These are phyloP conservation scores for Zaprionus bogoriensis DNA, from an alignment of 2,888 invertebrate genomes.

Conservation along the genomic window DNA sequence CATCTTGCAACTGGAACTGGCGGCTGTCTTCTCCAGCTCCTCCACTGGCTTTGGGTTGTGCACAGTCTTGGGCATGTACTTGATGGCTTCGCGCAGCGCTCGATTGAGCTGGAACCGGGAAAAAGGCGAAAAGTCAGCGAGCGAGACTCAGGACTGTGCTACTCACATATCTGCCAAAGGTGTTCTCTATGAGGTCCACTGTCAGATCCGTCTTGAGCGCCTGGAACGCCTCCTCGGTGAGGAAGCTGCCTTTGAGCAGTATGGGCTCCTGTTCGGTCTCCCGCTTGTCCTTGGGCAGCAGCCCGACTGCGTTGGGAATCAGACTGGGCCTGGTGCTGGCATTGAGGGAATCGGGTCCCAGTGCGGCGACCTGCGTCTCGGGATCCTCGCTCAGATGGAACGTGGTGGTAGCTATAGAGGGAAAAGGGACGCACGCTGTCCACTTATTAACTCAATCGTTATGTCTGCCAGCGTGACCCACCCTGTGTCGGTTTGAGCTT, in stretches of 20 bases:
- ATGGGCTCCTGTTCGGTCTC: constrained; percentile 80
- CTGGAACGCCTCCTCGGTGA: constrained; percentile 81
- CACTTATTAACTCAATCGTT: not conserved
- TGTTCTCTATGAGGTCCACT: constrained; percentile 81
- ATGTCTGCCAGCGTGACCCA: constrained; percentile 19
- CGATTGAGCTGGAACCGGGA: constrained; percentile 73
- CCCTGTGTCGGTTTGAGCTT: constrained; percentile 77
- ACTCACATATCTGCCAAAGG: constrained; percentile 81
- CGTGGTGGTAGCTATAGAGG: constrained; percentile 43
- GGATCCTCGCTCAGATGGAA: constrained; percentile 85
- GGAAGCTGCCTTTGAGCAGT: constrained; percentile 81
- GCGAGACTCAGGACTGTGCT: too few relatives aligned
- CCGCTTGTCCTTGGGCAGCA: constrained; percentile 75
- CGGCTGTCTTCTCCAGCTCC: constrained; percentile 59
- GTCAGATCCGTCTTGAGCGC: constrained; percentile 80
- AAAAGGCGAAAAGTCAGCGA: not conserved
- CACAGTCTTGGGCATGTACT: constrained; percentile 69
- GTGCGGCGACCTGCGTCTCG: constrained; percentile 88
- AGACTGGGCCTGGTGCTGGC: constrained; percentile 87
- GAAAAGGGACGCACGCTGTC: not conserved
- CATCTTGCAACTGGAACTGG: constrained; percentile 83
- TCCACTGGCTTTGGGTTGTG: constrained; percentile 42
- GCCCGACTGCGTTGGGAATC: constrained; percentile 82
- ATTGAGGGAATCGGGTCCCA: constrained; percentile 87
- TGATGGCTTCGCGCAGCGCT: constrained; percentile 80